Evolutionary conservation across 2,888 invertebrate species (phyloP).

Genomic region (Bruchidius siliquastri): DNA sequence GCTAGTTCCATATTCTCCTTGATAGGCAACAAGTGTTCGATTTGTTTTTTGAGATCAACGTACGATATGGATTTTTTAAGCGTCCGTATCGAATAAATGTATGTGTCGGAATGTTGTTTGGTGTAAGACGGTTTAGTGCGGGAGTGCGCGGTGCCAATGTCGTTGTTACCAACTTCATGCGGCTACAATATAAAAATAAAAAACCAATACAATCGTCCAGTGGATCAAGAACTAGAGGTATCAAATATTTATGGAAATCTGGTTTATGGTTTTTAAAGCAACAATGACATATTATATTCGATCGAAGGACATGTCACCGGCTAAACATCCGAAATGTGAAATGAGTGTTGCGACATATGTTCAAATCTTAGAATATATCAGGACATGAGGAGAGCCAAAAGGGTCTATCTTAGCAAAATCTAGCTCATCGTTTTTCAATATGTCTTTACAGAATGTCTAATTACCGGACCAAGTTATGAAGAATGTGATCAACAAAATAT

Average conservation of each 20-base stretch:
- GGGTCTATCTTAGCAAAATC: too few relatives aligned
- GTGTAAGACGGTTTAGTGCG: slow-evolving; percentile 6
- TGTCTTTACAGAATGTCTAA: too few relatives aligned
- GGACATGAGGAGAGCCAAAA: too few relatives aligned
- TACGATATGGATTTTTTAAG: slow-evolving; percentile 39
- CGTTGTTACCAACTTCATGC: slow-evolving; percentile 38
- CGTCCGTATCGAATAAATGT: slow-evolving; percentile 5
- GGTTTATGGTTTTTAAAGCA: neutral
- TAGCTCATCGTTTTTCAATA: too few relatives aligned
- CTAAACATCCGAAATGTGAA: too few relatives aligned
- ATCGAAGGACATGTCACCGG: neutral
- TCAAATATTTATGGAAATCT: neutral
- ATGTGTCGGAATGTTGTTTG: neutral
- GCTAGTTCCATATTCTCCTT: slow-evolving; percentile 16
- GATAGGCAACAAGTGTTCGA: slow-evolving; percentile 41
- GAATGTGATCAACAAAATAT: too few relatives aligned
- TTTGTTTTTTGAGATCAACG: slow-evolving; percentile 41
- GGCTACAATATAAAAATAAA: slow-evolving; percentile 42
- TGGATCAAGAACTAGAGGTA: neutral
- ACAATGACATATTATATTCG: neutral
- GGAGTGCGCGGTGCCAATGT: slow-evolving; percentile 36
- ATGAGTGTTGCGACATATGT: too few relatives aligned
- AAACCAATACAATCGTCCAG: slow-evolving; percentile 17
- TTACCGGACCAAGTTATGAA: too few relatives aligned
- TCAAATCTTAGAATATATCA: too few relatives aligned